A percentile compares a stretch with the other conserved stretches of the same genome.
These are phyloP conservation scores for Papilio machaon DNA, from an alignment of 1,140 invertebrate species.

Conservation along the genomic window DNA sequence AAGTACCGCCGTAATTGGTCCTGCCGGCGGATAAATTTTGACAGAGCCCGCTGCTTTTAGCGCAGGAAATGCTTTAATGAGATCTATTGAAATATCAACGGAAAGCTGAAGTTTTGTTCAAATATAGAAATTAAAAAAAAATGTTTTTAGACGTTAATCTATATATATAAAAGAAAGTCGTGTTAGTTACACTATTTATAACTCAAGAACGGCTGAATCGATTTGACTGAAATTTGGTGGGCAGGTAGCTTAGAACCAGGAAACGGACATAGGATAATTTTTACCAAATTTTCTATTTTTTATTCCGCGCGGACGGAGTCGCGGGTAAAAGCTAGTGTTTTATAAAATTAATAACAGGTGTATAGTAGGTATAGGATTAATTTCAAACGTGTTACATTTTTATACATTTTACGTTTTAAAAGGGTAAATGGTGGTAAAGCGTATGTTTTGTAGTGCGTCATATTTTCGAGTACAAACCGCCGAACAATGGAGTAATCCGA, in stretches of 20 bases:
- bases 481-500: constrained; percentile 72
- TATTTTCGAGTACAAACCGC: constrained; percentile 46
- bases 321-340: no score
- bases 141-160: no score
- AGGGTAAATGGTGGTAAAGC: constrained; percentile 18
- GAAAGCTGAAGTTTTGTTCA: constrained; percentile 1
- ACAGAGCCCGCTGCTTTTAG: constrained; percentile 53
- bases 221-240: no score
- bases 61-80: constrained; percentile 56
- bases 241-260: no score
- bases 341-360: not conserved
- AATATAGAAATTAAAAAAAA: not conserved
- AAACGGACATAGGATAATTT: no score
- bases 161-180: no score
- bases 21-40: constrained; percentile 60
- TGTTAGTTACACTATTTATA: no score
- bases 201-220: no score
- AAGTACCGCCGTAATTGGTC: constrained; percentile 69
- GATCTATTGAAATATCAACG: constrained; percentile 45
- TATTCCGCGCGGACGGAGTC: no score
- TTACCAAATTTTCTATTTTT: no score
- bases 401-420: constrained; percentile 30
- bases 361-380: no score
- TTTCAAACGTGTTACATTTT: not conserved
- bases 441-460: constrained; percentile 33